Conservation (phyloP, 2,888 invertebrate species). For the Carterocephalus palaemon region DNA sequence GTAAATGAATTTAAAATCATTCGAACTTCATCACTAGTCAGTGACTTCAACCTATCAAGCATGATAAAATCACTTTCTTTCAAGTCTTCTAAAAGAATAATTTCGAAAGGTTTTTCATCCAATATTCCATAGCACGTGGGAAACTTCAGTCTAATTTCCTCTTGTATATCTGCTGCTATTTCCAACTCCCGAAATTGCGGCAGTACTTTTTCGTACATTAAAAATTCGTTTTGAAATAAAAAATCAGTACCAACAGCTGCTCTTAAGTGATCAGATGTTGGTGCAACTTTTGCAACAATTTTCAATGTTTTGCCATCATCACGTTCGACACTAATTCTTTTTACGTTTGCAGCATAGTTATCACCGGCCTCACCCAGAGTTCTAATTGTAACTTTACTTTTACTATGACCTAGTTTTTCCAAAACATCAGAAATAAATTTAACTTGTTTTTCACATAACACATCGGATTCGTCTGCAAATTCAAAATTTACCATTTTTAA, state of each 20-base stretch:
- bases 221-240: constrained; percentile 4
- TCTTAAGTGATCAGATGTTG: not conserved
- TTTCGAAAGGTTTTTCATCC: constrained; percentile 40
- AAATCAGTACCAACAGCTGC: not conserved
- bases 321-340: not conserved
- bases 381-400: constrained; percentile 5
- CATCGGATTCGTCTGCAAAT: not conserved
- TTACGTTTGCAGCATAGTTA: constrained; percentile 6
- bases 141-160: constrained; percentile 38
- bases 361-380: constrained; percentile 6
- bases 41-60: constrained; percentile 40
- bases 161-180: constrained; percentile 37
- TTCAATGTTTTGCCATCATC: constrained; percentile 7
- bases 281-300: constrained; percentile 12
- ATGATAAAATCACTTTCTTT: constrained; percentile 38
- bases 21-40: constrained; percentile 40
- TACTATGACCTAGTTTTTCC: constrained; percentile 2
- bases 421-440: constrained; percentile 6
- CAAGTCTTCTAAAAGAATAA: constrained; percentile 51
- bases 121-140: constrained; percentile 44
- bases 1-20: constrained; percentile 45
- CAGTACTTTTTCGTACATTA: constrained; percentile 4
- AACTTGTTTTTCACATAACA: constrained; percentile 9
- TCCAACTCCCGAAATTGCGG: constrained; percentile 37
- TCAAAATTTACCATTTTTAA: constrained; percentile 8